Conservation (phyloP, 1,140 invertebrate genomes). For the Mesaphorura yosii region DNA sequence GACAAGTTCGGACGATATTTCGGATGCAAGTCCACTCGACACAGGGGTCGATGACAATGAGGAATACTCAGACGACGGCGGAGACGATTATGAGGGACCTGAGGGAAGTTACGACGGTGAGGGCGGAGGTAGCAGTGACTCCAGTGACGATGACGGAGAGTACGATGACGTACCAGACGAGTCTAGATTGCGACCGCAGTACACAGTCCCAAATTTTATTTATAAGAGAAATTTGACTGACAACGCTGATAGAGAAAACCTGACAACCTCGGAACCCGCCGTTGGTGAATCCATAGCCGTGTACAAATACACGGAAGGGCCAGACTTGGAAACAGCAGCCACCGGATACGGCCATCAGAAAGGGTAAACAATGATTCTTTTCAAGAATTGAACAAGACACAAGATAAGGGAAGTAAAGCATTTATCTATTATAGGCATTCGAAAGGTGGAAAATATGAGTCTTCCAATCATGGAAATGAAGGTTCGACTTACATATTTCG, state of each 20-base stretch:
- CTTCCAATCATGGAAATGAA: conserved; percentile 9
- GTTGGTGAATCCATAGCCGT: background rate
- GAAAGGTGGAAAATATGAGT: conserved; percentile 8
- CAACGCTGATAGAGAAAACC: background rate
- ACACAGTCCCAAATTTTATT: background rate
- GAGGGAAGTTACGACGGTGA: too few species aligned
- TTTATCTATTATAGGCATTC: background rate
- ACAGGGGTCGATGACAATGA: too few species aligned
- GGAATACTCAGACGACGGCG: too few species aligned
- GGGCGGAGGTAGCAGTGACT: background rate
- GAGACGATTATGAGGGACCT: too few species aligned
- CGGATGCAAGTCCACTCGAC: too few species aligned
- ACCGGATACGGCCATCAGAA: conserved; percentile 14
- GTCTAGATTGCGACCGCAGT: too few species aligned
- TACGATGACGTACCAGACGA: too few species aligned
- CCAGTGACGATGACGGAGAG: background rate
- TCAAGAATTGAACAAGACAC: too few species aligned
- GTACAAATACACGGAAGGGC: too few species aligned
- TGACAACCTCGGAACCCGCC: background rate
- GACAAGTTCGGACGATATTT: too few species aligned
- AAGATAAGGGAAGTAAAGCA: too few species aligned
- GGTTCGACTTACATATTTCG: conserved; percentile 2
- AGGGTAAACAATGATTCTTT: too few species aligned
- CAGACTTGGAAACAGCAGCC: conserved; percentile 14
- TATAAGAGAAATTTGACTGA: background rate